Base-by-base conservation (phyloP, 2,888 invertebrate genomes). In the Aricia artaxerxes region DNA sequence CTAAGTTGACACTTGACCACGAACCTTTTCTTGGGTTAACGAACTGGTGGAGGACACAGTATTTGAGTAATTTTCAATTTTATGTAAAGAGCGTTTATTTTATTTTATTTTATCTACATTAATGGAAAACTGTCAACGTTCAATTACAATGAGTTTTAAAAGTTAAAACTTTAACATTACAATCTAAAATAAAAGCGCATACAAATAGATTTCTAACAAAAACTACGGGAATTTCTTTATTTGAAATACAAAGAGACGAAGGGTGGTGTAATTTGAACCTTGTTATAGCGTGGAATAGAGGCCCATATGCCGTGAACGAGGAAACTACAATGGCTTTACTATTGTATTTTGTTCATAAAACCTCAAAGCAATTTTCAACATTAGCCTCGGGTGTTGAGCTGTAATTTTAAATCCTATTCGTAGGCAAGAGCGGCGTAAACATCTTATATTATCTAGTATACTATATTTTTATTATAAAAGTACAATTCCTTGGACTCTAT, bases 291-390 rank as follows among this genome's bases (percentile, higher is more conserved):
- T 2, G 9, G 0, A 9, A n/a, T 44, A 79, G 31, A 44, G 7
- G 44, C 44, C 44, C 16, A 61, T 44, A 61, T 61, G 60, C 40
- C 73, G 2, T 61, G 78, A 16, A 57, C 40, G 44, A 72, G 35
- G 44, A 49, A 61, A 64, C 57, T 44, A 79, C 79, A 79, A 79
- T 75, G 75, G 75, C 75, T n/a, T 61, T 9, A 64, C 79, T 79
- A 64, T 79, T 79, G 75, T 79, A 79, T 79, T 79, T 75, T 79
- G 79, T 79, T 61, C 75, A 61, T 79, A 79, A 79, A 79, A 79
- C 79, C 79, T 79, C 79, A 79, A 79, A 79, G 79, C 79, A 79
- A 79, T 79, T 79, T 79, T 75, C 73, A 79, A 64, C 79, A 78
- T 78, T 78, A 61, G 79, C 79, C 79, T 49, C 79, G 75, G 73